These are phyloP conservation scores for Cryptus armator DNA, from an alignment of 2,888 invertebrate species.

Conservation along the genomic window DNA sequence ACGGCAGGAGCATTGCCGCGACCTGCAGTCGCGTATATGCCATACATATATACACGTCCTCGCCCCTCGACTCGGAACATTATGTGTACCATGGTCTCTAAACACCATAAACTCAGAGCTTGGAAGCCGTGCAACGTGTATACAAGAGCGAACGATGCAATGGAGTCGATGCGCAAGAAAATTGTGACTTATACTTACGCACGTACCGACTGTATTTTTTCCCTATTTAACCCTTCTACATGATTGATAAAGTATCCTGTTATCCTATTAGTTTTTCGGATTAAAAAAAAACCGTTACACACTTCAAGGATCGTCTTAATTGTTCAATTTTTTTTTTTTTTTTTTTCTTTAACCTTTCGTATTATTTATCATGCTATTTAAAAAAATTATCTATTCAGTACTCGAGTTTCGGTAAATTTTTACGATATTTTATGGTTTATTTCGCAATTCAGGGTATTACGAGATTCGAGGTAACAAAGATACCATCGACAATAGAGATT, in stretches of 20 bases:
- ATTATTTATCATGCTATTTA: neutral
- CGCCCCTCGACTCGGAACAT: conserved; percentile 31
- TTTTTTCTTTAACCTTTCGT: no score
- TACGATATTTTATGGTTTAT: neutral
- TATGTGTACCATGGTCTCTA: conserved; percentile 62
- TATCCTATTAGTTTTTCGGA: neutral
- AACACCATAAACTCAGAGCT: conserved; percentile 67
- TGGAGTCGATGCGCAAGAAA: conserved; percentile 13
- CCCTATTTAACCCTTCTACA: neutral
- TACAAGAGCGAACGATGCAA: conserved; percentile 30
- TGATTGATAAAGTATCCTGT: neutral
- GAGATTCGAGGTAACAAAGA: conserved; percentile 11
- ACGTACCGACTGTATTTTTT: neutral
- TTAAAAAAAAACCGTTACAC: neutral
- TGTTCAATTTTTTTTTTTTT: no score
- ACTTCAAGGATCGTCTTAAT: no score
- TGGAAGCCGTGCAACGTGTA: conserved; percentile 45
- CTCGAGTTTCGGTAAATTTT: neutral
- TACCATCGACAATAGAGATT: conserved; percentile 28
- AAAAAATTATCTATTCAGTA: neutral
- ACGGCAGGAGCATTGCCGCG: conserved; percentile 28
- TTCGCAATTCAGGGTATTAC: conserved; percentile 6
- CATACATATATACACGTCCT: conserved; percentile 42
- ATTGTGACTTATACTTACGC: neutral
- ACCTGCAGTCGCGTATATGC: conserved; percentile 21